Evolutionary conservation across 2,113 vertebrate species (phyloP).

Genomic region (Hippoglossus stenolepis): DNA sequence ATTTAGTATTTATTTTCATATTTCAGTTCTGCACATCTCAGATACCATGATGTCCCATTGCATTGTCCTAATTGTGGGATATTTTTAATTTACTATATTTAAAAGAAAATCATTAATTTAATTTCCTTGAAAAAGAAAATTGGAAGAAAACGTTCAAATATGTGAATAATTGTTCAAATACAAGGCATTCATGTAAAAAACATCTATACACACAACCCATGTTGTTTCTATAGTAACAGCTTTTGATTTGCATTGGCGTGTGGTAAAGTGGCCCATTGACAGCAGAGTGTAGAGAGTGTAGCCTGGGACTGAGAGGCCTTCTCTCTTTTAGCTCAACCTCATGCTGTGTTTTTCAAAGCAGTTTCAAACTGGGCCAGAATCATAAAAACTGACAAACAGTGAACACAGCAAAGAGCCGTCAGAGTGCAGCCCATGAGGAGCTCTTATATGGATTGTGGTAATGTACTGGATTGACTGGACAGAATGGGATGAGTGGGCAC

Average conservation of each 20-base stretch:
- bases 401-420: slow-evolving; percentile 49
- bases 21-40: no score
- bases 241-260: slow-evolving; percentile 48
- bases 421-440: slow-evolving; percentile 40
- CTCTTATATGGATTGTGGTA: slow-evolving; percentile 52
- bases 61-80: no score
- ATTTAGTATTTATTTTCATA: no score
- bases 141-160: no score
- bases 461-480: slow-evolving; percentile 46
- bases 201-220: slow-evolving; percentile 7
- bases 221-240: slow-evolving; percentile 42
- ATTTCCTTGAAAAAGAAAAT: no score
- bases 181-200: neutral
- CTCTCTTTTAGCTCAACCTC: slow-evolving; percentile 37
- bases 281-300: slow-evolving; percentile 30
- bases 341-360: slow-evolving; percentile 50
- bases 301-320: slow-evolving; percentile 40
- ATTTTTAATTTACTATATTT: no score
- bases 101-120: no score
- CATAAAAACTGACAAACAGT: slow-evolving; percentile 46
- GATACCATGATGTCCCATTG: no score
- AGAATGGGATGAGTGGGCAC: slow-evolving; percentile 17
- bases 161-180: no score
- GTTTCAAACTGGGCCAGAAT: slow-evolving; percentile 56
- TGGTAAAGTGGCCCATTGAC: slow-evolving; percentile 50